Conservation (phyloP, 2,797 vertebrate genomes). For the Rhinogobio ventralis region DNA sequence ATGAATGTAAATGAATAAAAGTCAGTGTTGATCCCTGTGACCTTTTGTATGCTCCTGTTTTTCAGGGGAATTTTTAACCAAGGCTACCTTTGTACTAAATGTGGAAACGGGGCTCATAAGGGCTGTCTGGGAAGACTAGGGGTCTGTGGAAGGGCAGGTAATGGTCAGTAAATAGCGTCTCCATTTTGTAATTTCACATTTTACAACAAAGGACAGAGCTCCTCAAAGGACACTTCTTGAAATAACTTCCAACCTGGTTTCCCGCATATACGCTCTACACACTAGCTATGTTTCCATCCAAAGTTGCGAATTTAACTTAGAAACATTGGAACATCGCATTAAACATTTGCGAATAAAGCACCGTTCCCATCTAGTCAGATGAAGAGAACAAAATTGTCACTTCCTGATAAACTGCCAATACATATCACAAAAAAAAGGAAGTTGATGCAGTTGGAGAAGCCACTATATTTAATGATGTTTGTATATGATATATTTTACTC, state of each 20-base stretch:
- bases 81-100: constrained; percentile 94
- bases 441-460: too few species aligned
- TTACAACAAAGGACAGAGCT: neutral
- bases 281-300: too few species aligned
- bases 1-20: neutral
- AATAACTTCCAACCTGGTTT: neutral
- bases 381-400: too few species aligned
- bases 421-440: too few species aligned
- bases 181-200: constrained; percentile 33
- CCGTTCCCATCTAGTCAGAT: too few species aligned
- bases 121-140: constrained; percentile 92
- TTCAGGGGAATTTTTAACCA: constrained; percentile 93
- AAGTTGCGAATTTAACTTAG: too few species aligned
- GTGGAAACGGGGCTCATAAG: constrained; percentile 93
- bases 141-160: constrained; percentile 81
- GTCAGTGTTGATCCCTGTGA: neutral
- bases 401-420: too few species aligned
- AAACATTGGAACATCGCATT: too few species aligned
- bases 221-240: neutral
- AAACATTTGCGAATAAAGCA: too few species aligned
- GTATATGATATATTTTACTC: too few species aligned
- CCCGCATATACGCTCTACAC: neutral
- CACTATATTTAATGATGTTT: too few species aligned
- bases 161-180: neutral
- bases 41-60: constrained; percentile 56